A percentile compares a stretch with the other conserved stretches of the same genome.
Conservation (phyloP, 2,797 vertebrate species). For the Alectoris magna region DNA sequence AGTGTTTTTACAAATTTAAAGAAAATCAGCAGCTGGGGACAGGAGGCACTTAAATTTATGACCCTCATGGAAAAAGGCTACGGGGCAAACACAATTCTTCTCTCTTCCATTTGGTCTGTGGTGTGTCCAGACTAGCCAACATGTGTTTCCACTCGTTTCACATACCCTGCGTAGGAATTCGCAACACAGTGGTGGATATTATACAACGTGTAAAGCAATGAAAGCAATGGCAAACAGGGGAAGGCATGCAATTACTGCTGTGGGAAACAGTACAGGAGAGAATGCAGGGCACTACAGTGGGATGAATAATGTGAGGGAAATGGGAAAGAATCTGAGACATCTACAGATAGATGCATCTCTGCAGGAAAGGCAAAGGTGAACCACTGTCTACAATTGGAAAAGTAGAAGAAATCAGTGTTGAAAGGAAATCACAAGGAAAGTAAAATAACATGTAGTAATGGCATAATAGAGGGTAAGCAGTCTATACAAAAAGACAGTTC, state of each 20-base stretch:
- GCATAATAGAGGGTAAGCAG: neutral
- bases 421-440: neutral
- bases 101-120: neutral
- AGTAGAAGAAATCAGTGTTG: neutral
- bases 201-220: neutral
- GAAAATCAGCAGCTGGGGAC: neutral
- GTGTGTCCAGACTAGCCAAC: neutral
- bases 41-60: neutral
- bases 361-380: neutral
- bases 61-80: neutral
- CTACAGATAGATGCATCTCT: neutral
- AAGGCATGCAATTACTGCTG: neutral
- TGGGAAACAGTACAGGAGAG: neutral
- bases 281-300: rapidly evolving
- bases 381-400: neutral
- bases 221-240: neutral
- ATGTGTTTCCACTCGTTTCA: neutral
- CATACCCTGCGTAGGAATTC: neutral
- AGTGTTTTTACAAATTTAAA: neutral
- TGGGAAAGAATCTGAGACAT: neutral
- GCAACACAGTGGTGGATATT: neutral
- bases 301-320: neutral
- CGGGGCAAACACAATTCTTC: neutral
- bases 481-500: neutral
- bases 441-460: neutral